These are phyloP conservation scores for Sigmodon hispidus DNA, from an alignment of 2,113 vertebrate species.

Conservation along the genomic window DNA sequence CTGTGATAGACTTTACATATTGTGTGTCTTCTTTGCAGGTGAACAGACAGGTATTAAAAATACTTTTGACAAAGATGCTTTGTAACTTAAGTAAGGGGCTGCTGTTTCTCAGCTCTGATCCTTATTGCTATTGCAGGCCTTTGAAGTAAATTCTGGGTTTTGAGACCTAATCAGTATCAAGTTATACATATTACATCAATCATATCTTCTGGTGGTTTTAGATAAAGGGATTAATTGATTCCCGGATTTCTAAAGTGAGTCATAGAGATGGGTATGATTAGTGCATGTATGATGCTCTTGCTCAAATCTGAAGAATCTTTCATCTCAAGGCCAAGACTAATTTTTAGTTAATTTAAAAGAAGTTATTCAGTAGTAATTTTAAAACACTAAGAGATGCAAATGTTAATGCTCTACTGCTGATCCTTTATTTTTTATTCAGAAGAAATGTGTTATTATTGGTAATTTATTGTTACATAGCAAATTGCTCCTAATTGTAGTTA, in stretches of 20 bases:
- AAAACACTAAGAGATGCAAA: not conserved
- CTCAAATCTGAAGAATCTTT: not conserved
- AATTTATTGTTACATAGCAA: not conserved
- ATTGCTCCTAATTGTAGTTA: not conserved
- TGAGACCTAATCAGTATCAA: not conserved
- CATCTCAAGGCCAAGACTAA: not conserved
- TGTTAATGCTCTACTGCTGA: not conserved
- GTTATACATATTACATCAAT: not conserved
- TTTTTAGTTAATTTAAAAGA: conserved; percentile 34
- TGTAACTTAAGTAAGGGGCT: not conserved
- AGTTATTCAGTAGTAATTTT: not conserved
- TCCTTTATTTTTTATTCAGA: conserved; percentile 11
- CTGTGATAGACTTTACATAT: not conserved
- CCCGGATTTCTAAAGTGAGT: not conserved
- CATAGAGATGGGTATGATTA: not conserved
- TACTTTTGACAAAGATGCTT: not conserved
- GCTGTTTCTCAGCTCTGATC: not conserved
- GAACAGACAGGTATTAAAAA: not conserved
- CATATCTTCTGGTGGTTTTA: not conserved
- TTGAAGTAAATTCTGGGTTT: not conserved
- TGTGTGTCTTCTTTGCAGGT: not conserved
- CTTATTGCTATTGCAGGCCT: not conserved
- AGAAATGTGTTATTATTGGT: not conserved
- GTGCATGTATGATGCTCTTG: not conserved
- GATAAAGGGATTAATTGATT: not conserved